Conservation (phyloP, 2,888 invertebrate species). For the Diarsia dahlii region DNA sequence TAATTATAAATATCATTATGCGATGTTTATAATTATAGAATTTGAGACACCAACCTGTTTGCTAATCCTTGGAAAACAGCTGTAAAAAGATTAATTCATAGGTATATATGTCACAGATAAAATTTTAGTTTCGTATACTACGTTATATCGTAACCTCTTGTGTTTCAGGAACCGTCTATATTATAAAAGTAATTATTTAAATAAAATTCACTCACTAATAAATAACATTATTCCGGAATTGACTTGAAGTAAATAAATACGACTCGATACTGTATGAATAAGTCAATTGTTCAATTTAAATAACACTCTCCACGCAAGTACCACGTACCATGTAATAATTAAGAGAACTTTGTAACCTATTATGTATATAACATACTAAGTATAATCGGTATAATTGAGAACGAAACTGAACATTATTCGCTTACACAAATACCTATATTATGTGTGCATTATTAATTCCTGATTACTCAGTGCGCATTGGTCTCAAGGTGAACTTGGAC, state of each 20-base stretch:
- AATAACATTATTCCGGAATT: constrained; percentile 38
- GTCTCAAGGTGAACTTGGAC: too few relatives aligned
- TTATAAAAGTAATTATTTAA: too few relatives aligned
- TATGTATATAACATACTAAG: not conserved
- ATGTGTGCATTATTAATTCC: constrained; percentile 12
- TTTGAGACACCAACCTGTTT: not conserved
- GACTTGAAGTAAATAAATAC: not conserved
- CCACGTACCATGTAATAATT: constrained; percentile 39
- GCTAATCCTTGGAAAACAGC: not conserved
- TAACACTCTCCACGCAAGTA: constrained; percentile 24
- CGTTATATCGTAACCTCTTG: not conserved
- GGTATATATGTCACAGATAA: not conserved
- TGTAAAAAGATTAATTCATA: not conserved
- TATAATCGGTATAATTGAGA: constrained; percentile 14
- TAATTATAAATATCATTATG: not conserved
- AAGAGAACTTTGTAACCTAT: constrained; percentile 22
- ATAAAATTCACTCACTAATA: constrained; percentile 41
- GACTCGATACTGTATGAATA: constrained; percentile 1
- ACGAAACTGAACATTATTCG: not conserved
- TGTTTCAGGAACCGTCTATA: too few relatives aligned
- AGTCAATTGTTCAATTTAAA: constrained; percentile 30
- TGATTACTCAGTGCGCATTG: too few relatives aligned
- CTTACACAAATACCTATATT: not conserved
- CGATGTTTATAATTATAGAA: not conserved
- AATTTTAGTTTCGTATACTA: not conserved